These are phyloP conservation scores for Drosophila yakuba DNA, from an alignment of 1,140 invertebrate genomes.

Conservation along the genomic window DNA sequence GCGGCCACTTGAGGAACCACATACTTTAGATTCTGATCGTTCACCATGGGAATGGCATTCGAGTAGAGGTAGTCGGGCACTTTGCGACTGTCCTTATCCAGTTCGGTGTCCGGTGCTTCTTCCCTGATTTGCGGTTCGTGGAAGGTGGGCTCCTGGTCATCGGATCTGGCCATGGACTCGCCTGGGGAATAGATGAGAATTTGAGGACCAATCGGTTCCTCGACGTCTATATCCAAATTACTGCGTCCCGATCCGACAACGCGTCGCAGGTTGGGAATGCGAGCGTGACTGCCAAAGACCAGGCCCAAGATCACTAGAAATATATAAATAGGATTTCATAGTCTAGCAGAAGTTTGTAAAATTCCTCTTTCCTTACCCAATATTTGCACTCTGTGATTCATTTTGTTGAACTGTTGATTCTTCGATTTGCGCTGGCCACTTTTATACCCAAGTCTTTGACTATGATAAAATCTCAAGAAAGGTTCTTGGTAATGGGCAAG, in stretches of 20 bases:
- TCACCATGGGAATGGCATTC: slow-evolving; percentile 72
- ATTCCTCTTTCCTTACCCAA: slow-evolving; percentile 34
- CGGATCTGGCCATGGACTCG: slow-evolving; percentile 21
- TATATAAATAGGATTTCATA: background rate
- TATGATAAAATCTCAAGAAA: slow-evolving; percentile 50
- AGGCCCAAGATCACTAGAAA: slow-evolving; percentile 41
- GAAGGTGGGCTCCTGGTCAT: slow-evolving; percentile 38
- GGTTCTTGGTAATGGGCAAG: slow-evolving; percentile 30
- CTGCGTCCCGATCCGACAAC: slow-evolving; percentile 41
- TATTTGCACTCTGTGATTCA: slow-evolving; percentile 43
- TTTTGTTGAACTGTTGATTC: slow-evolving; percentile 36
- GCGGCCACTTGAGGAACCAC: slow-evolving; percentile 62
- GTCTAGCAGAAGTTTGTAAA: background rate
- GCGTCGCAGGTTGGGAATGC: slow-evolving; percentile 23
- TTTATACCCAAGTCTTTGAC: slow-evolving; percentile 47
- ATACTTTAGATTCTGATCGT: slow-evolving; percentile 72
- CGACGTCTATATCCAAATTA: slow-evolving; percentile 1
- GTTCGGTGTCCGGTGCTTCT: slow-evolving; percentile 21
- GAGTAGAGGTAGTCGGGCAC: slow-evolving; percentile 77
- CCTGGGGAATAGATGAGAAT: slow-evolving; percentile 49
- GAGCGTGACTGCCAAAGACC: slow-evolving; percentile 22
- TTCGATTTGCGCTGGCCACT: background rate
- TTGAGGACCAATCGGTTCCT: slow-evolving; percentile 36
- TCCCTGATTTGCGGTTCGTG: slow-evolving; percentile 67
- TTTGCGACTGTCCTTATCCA: slow-evolving; percentile 70